These are phyloP conservation scores for Hydropsyche tenuis DNA, from an alignment of 1,140 invertebrate genomes.

Conservation along the genomic window DNA sequence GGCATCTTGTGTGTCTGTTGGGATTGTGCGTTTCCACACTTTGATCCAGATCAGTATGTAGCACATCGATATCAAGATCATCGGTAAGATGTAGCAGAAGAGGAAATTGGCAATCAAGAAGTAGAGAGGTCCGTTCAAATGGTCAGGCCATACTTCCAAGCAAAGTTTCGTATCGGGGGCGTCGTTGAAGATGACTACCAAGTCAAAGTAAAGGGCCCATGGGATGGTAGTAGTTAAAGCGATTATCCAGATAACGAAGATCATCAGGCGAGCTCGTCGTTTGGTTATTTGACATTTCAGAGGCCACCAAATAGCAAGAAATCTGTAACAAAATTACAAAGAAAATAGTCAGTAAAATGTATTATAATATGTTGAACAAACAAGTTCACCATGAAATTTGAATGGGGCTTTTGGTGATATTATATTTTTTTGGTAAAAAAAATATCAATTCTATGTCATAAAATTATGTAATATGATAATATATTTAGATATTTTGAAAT, in stretches of 20 bases:
- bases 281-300: constrained; percentile 91
- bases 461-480: too few relatives aligned
- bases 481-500: too few relatives aligned
- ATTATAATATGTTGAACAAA: too few relatives aligned
- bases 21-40: constrained; percentile 86
- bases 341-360: too few relatives aligned
- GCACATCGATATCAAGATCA: constrained; percentile 89
- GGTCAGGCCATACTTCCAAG: constrained; percentile 84
- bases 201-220: constrained; percentile 89
- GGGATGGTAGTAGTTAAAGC: constrained; percentile 84
- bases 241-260: constrained; percentile 90
- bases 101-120: constrained; percentile 89
- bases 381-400: too few relatives aligned
- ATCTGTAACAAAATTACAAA: constrained; percentile 73
- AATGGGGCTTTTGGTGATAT: too few relatives aligned
- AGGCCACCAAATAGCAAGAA: constrained; percentile 94
- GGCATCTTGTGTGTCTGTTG: constrained; percentile 88
- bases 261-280: constrained; percentile 81
- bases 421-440: too few relatives aligned
- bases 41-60: constrained; percentile 94
- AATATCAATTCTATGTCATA: too few relatives aligned
- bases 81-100: constrained; percentile 91
- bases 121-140: constrained; percentile 79
- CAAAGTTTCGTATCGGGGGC: constrained; percentile 76
- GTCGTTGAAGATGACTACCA: constrained; percentile 77